These are phyloP conservation scores for Polypterus senegalus DNA, from an alignment of 2,113 vertebrate genomes.

Conservation along the genomic window DNA sequence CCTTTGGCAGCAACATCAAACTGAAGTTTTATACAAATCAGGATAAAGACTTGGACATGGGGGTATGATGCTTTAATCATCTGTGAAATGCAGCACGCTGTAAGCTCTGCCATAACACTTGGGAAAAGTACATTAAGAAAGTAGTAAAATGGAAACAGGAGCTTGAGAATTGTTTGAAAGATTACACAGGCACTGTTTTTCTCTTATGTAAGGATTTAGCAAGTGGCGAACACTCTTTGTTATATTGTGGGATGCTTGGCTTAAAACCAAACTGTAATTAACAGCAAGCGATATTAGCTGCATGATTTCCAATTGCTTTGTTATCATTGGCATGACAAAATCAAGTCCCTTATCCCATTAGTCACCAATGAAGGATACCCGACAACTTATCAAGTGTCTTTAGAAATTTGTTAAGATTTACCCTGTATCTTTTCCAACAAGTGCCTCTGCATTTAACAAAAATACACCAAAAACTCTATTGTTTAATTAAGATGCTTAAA, in stretches of 20 bases:
- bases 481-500: too few relatives aligned
- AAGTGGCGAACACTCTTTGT: background rate
- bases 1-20: conserved; percentile 7
- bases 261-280: conserved; percentile 14
- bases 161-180: conserved; percentile 9
- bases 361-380: background rate
- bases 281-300: conserved; percentile 9
- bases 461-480: too few relatives aligned
- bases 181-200: background rate
- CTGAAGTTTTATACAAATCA: background rate
- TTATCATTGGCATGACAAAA: conserved; percentile 14
- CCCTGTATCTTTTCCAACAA: too few relatives aligned
- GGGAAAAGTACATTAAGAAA: background rate
- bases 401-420: too few relatives aligned
- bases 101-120: background rate
- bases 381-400: too few relatives aligned
- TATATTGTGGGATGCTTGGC: conserved; percentile 1
- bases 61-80: background rate
- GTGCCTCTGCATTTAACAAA: too few relatives aligned
- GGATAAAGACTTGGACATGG: background rate
- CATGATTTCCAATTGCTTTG: conserved; percentile 14
- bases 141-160: background rate
- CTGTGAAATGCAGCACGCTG: background rate
- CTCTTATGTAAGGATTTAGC: conserved; percentile 1
- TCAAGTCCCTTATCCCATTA: conserved; percentile 12